Percentiles rank a stretch among this genome's conserved stretches.
Conservation (phyloP, 2,797 vertebrate genomes). For the Vultur gryphus region DNA sequence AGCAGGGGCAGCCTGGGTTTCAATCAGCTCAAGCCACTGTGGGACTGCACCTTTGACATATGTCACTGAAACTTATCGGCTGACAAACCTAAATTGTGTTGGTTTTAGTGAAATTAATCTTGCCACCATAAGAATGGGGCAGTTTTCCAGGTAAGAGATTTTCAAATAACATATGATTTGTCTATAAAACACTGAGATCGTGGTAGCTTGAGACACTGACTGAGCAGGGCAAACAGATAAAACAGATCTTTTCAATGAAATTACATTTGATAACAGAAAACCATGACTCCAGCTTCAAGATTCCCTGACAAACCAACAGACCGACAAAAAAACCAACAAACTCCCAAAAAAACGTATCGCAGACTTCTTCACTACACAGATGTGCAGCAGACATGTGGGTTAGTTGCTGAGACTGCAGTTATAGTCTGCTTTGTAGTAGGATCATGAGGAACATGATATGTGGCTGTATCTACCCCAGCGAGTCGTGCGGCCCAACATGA, state of each 20-base stretch:
- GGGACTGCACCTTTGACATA: background rate
- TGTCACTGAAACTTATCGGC: background rate
- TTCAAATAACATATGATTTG: background rate
- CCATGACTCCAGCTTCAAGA: background rate
- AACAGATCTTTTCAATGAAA: background rate
- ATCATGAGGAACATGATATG: background rate
- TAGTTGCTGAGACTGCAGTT: slow-evolving; percentile 51
- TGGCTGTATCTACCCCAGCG: background rate
- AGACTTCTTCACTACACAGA: background rate
- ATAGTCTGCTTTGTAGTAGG: slow-evolving; percentile 13
- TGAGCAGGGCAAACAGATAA: background rate
- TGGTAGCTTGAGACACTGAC: background rate
- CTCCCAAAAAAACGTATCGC: background rate
- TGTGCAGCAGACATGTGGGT: slow-evolving; percentile 31
- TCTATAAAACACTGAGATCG: background rate
- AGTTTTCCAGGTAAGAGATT: background rate
- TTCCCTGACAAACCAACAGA: background rate
- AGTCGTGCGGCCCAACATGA: background rate
- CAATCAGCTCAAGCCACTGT: background rate
- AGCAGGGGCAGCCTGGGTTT: background rate
- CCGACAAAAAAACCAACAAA: background rate
- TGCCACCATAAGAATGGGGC: background rate
- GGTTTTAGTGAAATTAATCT: background rate
- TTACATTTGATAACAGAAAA: background rate
- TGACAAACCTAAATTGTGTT: background rate